Conservation (phyloP, 2,888 invertebrate species). For the Dilophus febrilis region DNA sequence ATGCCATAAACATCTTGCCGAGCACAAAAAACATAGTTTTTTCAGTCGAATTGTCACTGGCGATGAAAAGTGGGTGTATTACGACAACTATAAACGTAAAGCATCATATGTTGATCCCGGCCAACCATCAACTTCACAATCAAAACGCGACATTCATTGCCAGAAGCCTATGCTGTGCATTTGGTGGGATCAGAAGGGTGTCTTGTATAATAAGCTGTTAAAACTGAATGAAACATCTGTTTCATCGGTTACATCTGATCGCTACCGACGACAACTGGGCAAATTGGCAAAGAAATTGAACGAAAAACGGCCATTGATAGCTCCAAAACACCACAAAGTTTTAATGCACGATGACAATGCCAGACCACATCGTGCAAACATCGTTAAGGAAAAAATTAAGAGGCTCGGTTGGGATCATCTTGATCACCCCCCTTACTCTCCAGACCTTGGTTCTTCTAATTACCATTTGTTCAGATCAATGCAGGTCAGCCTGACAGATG, state of each 20-base stretch:
- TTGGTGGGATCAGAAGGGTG: constrained; percentile 3
- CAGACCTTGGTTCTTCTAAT: constrained; percentile 9
- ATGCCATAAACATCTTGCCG: too few relatives aligned
- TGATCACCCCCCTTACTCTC: constrained; percentile 7
- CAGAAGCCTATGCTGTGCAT: constrained; percentile 1
- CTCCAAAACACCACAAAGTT: constrained; percentile 9
- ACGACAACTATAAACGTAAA: constrained; percentile 2
- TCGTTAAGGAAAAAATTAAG: constrained; percentile 5
- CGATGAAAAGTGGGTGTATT: not conserved
- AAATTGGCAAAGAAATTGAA: not conserved
- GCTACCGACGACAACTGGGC: not conserved
- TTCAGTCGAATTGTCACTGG: not conserved
- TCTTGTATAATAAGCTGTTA: not conserved
- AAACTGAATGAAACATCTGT: not conserved
- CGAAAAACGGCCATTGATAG: not conserved
- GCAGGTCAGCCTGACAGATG: too few relatives aligned
- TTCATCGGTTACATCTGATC: not conserved
- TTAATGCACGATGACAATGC: constrained; percentile 9
- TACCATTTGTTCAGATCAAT: constrained; percentile 7
- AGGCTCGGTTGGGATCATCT: constrained; percentile 6
- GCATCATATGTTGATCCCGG: constrained; percentile 2
- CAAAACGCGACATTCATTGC: not conserved
- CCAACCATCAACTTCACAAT: not conserved
- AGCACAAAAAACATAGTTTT: too few relatives aligned
- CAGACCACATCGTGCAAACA: constrained; percentile 7